Evolutionary conservation across 1,140 invertebrate species (phyloP), one percentile per base, ranked within the genome.

Genomic region (Plodia interpunctella): DNA sequence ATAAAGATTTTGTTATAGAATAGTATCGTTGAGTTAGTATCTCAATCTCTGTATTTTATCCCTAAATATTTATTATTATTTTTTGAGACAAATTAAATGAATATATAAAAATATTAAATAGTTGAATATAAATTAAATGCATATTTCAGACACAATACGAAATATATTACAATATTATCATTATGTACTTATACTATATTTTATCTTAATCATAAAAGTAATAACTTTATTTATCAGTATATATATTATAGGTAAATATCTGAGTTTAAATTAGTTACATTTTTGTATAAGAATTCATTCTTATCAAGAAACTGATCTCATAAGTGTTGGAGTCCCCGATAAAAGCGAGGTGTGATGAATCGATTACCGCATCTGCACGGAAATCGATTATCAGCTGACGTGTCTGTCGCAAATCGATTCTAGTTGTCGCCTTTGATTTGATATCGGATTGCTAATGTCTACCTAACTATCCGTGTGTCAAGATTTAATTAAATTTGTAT

Each of bases 321-420:
- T 56, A 51, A 28, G 56, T n/a, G 38, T 49, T 72, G 76, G 68
- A 74, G 73, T 78, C 71, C 62, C 70, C 66, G 72, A 79, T 80
- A 66, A 70, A 72, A 52, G 67, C 54, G 38, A 62, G 59, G 59
- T 66, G 73, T 73, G 61, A 76, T 44, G 6, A 87, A 87, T 80
- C 74, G 71, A 88, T 86, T 84, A 79, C 57, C 57, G 54, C 73
- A 72, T 76, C 67, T 62, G 72, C 72, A 78, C 71, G 69, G 56
- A 70, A 83, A 80, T 80, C 74, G 72, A 83, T 83, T 80, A 78
- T 72, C 63, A 59, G 49, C 38, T 59, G 57, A 70, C 78, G 76
- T 79, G 78, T 85, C 80, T 86, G 74, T 76, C 69, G 64, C 72
- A 69, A 88, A 88, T 88, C 79, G 78, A 88, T 88, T 85, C 68